phyloP scores from a whole-genome alignment of 2,113 vertebrate species.

The Reinhardtius hippoglossoides region DNA sequence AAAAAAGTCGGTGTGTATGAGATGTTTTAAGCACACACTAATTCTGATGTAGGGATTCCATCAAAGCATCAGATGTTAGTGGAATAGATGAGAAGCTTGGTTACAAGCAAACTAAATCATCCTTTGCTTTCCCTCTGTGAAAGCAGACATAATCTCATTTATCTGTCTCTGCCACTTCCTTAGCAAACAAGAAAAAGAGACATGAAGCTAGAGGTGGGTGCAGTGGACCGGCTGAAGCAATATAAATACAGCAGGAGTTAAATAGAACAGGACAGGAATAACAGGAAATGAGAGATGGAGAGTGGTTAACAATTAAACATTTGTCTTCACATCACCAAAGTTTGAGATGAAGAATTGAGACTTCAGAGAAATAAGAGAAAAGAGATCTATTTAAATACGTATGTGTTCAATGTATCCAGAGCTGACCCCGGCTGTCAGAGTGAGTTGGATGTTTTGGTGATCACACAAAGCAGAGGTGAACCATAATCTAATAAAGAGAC shows the following conservation, averaged over 20 bases:
- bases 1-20: too few relatives aligned
- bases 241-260: conserved; percentile 28
- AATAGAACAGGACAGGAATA: conserved; percentile 18
- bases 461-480: conserved; percentile 77
- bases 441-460: conserved; percentile 61
- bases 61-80: not conserved
- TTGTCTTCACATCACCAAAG: conserved; percentile 39
- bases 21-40: too few relatives aligned
- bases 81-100: not conserved
- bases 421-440: conserved; percentile 64
- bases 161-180: conserved; percentile 18
- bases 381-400: conserved; percentile 11
- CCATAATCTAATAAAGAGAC: conserved; percentile 74
- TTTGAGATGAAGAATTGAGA: conserved; percentile 22
- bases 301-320: conserved; percentile 8
- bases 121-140: not conserved
- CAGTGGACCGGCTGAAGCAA: conserved; percentile 17
- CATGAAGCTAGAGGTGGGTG: conserved; percentile 25
- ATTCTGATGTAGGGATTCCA: not conserved
- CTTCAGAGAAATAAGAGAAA: not conserved
- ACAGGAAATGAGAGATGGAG: conserved; percentile 21
- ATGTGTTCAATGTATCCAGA: conserved; percentile 10
- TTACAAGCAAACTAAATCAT: conserved; percentile 18
- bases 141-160: conserved; percentile 25
- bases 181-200: conserved; percentile 25